Percentiles rank a stretch among this genome's conserved stretches.
phyloP scores from a whole-genome alignment of 2,888 invertebrate genomes.

The Neocrepidodera transversa region DNA sequence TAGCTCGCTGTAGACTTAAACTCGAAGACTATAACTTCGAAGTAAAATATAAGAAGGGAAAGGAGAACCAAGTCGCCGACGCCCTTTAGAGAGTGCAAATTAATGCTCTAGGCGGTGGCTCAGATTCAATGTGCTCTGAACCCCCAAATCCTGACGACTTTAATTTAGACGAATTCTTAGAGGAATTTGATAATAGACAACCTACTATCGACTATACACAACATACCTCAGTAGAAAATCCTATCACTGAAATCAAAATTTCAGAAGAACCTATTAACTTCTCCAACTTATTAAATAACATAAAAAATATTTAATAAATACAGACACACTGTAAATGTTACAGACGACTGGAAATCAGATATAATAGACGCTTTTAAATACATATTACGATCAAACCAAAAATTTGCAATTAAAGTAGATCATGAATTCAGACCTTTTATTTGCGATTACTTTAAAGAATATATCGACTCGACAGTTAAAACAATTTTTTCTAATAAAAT shows the following conservation, averaged over 20 bases:
- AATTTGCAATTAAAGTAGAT: background rate
- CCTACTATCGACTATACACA: slow-evolving; percentile 1
- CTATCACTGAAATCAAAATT: slow-evolving; percentile 4
- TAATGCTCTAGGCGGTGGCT: background rate
- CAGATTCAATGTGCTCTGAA: background rate
- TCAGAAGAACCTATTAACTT: slow-evolving; percentile 13
- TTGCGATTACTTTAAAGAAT: slow-evolving; percentile 20
- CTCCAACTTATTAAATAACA: slow-evolving; percentile 6
- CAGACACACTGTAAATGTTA: background rate
- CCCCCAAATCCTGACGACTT: background rate
- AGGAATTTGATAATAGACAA: background rate
- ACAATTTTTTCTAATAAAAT: slow-evolving; percentile 21
- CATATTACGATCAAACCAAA: background rate
- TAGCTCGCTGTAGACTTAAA: slow-evolving; percentile 20
- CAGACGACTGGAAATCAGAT: background rate
- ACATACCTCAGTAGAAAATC: slow-evolving; percentile 11
- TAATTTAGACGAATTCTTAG: background rate
- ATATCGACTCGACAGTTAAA: slow-evolving; percentile 25
- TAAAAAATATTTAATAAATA: slow-evolving; percentile 11
- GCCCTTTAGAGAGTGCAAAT: slow-evolving; percentile 20
- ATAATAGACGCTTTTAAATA: background rate
- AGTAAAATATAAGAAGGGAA: slow-evolving; percentile 24
- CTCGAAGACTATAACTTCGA: slow-evolving; percentile 31
- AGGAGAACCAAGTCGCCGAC: slow-evolving; percentile 26
- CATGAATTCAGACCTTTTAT: background rate